Percentiles rank a stretch among this genome's conserved stretches.
Evolutionary conservation across 2,113 vertebrate genomes (phyloP).

Genomic region (Irena cyanogastra): DNA sequence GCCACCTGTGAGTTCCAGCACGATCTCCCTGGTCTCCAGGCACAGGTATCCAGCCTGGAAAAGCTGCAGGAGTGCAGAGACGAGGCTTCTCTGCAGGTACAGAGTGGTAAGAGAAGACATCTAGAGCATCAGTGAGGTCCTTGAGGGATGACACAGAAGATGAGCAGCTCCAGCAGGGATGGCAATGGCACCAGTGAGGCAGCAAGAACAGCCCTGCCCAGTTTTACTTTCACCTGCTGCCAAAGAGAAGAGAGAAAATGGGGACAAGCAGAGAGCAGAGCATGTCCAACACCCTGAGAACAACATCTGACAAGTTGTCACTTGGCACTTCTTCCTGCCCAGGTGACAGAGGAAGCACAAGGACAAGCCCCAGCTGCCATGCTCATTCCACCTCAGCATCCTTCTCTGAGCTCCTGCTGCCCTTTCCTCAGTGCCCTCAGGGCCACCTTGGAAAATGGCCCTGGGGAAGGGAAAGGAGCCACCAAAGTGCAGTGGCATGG

Average conservation of each 20-base stretch:
- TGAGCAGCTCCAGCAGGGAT: background rate
- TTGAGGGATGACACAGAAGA: background rate
- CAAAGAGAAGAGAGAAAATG: background rate
- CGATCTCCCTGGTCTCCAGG: background rate
- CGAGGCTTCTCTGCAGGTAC: background rate
- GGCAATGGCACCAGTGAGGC: background rate
- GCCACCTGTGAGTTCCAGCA: background rate
- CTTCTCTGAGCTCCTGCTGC: background rate
- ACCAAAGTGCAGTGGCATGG: rapidly evolving
- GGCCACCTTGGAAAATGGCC: background rate
- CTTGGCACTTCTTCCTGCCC: too few species aligned
- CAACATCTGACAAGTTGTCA: background rate
- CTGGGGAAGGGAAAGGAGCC: background rate
- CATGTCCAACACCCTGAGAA: background rate
- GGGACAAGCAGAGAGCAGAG: background rate
- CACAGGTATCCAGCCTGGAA: background rate
- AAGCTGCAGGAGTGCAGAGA: background rate
- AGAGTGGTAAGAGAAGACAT: background rate
- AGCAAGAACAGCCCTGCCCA: background rate
- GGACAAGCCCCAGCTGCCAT: background rate
- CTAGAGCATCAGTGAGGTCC: background rate
- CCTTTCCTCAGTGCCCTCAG: background rate
- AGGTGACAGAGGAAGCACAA: background rate
- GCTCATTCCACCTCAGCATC: rapidly evolving
- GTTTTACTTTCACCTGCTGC: rapidly evolving